Percentiles rank a stretch among this genome's conserved stretches.
Conservation (phyloP, 2,888 invertebrate genomes). For the Ganaspis brasiliensis region DNA sequence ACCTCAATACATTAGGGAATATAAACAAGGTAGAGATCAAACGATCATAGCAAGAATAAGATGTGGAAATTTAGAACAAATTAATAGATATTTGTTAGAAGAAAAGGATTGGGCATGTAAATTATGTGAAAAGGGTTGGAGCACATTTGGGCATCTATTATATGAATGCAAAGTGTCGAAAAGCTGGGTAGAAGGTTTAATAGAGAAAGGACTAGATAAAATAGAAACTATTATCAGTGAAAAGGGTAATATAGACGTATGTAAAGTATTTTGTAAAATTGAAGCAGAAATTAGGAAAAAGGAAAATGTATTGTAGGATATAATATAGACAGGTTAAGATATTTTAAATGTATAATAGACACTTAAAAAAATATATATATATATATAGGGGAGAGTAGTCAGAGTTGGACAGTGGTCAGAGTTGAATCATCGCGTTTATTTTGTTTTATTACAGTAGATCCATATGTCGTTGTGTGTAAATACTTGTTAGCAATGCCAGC, state of each 20-base stretch:
- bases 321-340: too few relatives aligned
- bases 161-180: conserved; percentile 1
- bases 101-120: conserved; percentile 18
- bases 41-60: background rate
- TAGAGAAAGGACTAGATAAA: conserved; percentile 3
- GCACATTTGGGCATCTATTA: background rate
- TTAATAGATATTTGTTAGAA: conserved; percentile 25
- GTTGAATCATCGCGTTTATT: too few relatives aligned
- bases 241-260: background rate
- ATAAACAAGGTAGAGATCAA: background rate
- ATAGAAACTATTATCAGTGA: background rate
- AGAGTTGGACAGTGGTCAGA: too few relatives aligned
- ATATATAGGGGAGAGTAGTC: too few relatives aligned
- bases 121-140: conserved; percentile 12
- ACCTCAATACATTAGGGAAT: background rate
- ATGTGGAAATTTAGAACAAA: conserved; percentile 32
- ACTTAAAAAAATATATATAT: too few relatives aligned
- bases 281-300: too few relatives aligned
- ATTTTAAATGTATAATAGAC: too few relatives aligned
- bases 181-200: background rate
- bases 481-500: too few relatives aligned
- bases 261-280: conserved; percentile 8
- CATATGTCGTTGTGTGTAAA: too few relatives aligned
- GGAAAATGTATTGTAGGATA: background rate
- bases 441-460: too few relatives aligned